Conservation (phyloP, 2,113 vertebrate genomes). For the Thamnaconus septentrionalis region DNA sequence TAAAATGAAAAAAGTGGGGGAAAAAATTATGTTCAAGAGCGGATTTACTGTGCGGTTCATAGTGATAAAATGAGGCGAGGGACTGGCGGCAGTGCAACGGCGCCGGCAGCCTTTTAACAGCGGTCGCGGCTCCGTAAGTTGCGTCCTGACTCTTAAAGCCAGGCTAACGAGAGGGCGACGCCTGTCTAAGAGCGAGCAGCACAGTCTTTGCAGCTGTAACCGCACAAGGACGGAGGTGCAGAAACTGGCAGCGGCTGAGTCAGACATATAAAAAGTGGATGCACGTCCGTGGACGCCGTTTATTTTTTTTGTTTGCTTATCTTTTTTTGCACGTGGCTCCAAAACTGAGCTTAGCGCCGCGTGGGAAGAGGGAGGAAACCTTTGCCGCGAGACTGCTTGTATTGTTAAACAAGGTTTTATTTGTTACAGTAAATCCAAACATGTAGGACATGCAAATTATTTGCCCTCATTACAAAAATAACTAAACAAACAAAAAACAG, state of each 20-base stretch:
- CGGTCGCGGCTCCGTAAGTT: conserved; percentile 13
- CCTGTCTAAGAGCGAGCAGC: not conserved
- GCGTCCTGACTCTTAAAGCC: conserved; percentile 40
- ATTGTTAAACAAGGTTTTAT: conserved; percentile 38
- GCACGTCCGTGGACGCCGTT: too few species aligned
- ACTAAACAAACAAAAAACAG: conserved; percentile 7
- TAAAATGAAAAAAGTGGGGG: not conserved
- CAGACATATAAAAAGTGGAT: conserved; percentile 10
- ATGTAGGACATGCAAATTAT: conserved; percentile 20
- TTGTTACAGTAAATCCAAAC: conserved; percentile 23
- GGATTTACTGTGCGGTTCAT: conserved; percentile 4
- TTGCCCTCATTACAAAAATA: conserved; percentile 6
- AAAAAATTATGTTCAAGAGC: conserved; percentile 12
- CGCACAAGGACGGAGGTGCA: too few species aligned
- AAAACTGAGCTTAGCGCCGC: conserved; percentile 10
- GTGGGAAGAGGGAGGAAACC: conserved; percentile 54
- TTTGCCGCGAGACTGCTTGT: conserved; percentile 35
- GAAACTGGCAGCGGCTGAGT: conserved; percentile 7
- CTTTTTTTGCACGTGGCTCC: not conserved
- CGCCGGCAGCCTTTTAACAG: conserved; percentile 27
- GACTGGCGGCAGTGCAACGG: conserved; percentile 1
- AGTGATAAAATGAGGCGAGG: not conserved
- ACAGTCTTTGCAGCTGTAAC: too few species aligned
- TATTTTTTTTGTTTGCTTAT: too few species aligned
- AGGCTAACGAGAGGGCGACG: conserved; percentile 42